A percentile compares a stretch with the other conserved stretches of the same genome.
phyloP scores from a whole-genome alignment of 1,140 invertebrate genomes.

The Colletes latitarsis region DNA sequence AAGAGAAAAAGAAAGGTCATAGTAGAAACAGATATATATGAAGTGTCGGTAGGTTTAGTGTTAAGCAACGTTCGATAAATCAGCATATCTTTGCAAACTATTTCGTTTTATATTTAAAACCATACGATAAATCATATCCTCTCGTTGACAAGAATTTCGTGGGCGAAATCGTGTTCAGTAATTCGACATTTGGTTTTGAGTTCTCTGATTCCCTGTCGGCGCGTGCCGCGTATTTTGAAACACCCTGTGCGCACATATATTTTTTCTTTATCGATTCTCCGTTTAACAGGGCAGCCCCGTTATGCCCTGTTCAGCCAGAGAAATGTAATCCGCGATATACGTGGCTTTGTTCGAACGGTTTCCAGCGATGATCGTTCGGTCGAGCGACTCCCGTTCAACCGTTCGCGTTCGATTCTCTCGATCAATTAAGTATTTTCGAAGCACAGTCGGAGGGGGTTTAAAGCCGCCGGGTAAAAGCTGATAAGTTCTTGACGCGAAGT shows the following conservation, averaged over 20 bases:
- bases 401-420: not conserved
- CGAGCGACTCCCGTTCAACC: not conserved
- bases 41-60: too few relatives aligned
- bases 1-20: too few relatives aligned
- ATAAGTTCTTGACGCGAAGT: slow-evolving; percentile 1
- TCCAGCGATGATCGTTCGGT: not conserved
- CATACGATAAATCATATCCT: too few relatives aligned
- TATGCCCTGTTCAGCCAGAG: not conserved
- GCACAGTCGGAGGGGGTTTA: too few relatives aligned
- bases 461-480: not conserved
- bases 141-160: too few relatives aligned
- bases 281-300: not conserved
- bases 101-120: too few relatives aligned
- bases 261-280: slow-evolving; percentile 5
- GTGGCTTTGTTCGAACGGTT: not conserved
- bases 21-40: too few relatives aligned
- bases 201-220: too few relatives aligned
- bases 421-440: slow-evolving; percentile 24
- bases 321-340: slow-evolving; percentile 9
- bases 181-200: too few relatives aligned
- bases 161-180: too few relatives aligned
- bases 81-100: too few relatives aligned
- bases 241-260: not conserved
- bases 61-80: too few relatives aligned
- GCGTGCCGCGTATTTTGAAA: not conserved